Evolutionary conservation across 1,140 invertebrate species (phyloP).

Genomic region (Drosophila mauritiana): DNA sequence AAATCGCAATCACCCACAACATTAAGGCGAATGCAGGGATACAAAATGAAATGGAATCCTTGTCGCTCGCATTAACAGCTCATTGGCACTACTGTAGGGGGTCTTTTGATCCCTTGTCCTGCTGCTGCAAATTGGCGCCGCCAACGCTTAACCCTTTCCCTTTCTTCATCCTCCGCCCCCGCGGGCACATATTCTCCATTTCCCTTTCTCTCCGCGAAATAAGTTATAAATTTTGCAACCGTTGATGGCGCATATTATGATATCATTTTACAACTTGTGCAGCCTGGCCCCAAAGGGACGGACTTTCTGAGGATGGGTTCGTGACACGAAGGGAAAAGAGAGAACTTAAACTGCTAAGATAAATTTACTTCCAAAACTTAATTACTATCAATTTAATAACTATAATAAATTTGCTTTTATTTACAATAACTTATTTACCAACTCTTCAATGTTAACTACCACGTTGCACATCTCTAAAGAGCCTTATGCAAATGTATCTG

Average conservation of each 20-base stretch:
- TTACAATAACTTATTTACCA: no score
- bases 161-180: background rate
- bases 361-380: no score
- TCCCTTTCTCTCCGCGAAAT: constrained; percentile 50
- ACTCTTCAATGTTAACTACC: background rate
- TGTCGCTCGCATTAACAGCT: constrained; percentile 81
- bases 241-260: constrained; percentile 83
- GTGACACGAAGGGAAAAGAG: constrained; percentile 11
- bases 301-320: constrained; percentile 25
- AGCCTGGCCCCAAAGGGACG: constrained; percentile 35
- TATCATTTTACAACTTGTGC: constrained; percentile 83
- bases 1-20: constrained; percentile 80
- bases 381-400: no score
- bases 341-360: background rate
- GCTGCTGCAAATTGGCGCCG: constrained; percentile 72
- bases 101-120: constrained; percentile 28
- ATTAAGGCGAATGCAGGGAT: constrained; percentile 67
- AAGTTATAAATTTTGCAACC: constrained; percentile 83
- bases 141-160: constrained; percentile 58
- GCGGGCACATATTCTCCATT: background rate
- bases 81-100: constrained; percentile 80
- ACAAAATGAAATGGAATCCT: constrained; percentile 74
- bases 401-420: no score
- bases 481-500: constrained; percentile 68
- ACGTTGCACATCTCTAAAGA: constrained; percentile 13